Percentiles rank a stretch among this genome's conserved stretches.
These are phyloP conservation scores for Macrochelys suwanniensis DNA, from an alignment of 2,797 vertebrate species.

Conservation along the genomic window DNA sequence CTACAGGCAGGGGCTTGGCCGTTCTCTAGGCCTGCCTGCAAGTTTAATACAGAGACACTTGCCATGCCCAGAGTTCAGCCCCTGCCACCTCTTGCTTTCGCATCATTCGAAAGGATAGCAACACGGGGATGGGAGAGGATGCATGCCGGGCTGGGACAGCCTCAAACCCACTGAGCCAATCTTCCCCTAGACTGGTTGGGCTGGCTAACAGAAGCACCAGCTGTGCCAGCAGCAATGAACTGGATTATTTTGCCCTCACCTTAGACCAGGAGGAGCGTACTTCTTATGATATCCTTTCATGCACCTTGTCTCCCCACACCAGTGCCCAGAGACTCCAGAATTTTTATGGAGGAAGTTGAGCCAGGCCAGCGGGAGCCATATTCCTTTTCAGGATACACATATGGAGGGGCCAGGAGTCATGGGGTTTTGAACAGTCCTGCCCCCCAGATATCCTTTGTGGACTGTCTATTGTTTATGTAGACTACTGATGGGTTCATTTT, in stretches of 20 bases:
- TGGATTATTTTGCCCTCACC: not conserved
- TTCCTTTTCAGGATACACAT: not conserved
- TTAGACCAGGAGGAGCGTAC: not conserved
- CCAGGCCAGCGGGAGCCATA: not conserved
- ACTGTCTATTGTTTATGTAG: rapidly evolving
- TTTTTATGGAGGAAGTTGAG: not conserved
- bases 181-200: not conserved
- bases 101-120: not conserved
- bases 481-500: not conserved
- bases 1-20: not conserved
- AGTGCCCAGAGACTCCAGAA: not conserved
- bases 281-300: not conserved
- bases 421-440: not conserved
- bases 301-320: not conserved
- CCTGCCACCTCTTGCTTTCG: rapidly evolving
- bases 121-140: not conserved
- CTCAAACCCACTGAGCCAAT: not conserved
- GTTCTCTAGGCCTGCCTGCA: not conserved
- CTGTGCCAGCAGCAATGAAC: not conserved
- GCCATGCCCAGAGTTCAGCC: not conserved
- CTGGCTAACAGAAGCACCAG: not conserved
- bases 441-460: not conserved
- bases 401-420: not conserved
- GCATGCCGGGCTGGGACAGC: not conserved
- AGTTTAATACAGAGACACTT: not conserved